Evolutionary conservation across 2,888 invertebrate species (phyloP), one percentile per base, ranked within the genome.

Genomic region (Lepidocyrtinus sp.): DNA sequence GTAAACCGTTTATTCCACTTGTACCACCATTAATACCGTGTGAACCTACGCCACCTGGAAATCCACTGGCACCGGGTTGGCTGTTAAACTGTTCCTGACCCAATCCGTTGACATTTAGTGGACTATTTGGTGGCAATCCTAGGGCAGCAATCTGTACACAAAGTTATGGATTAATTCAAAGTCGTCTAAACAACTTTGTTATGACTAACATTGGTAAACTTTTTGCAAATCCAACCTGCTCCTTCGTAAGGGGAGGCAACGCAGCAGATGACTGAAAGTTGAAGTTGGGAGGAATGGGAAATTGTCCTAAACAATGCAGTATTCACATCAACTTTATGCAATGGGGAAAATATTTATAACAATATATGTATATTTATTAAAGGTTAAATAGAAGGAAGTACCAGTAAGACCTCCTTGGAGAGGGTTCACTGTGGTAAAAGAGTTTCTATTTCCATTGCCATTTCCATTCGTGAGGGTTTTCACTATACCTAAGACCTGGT

Each of bases 401-500:
- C 36, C 36, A 36, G 36, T 36, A 7, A 36, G 12, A 7, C 12
- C 5, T 36, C 36, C 36, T 36, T 45, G 12, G 1, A 64, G 24
- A 9, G 80, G 74, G 55, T 80, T 80, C 19, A 68, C 25, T 2
- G 80, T 75, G 7, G 74, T 80, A 22, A 75, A 75, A 0, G 80
- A 69, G 22, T 64, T 69, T n/a, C 74, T 68, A 45, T 74, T 73
- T 15, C 21, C 2, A 55, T 65, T 67, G 5, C 12, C 26, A 25
- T 75, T 70, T 22, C 63, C 74, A 65, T 80, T 80, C 0, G 74
- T 75, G 7, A 86, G 36, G 1, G 84, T 75, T 25, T 85, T 85
- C 0, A 86, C 86, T 0, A 87, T 76, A 3, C 86, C 86, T 7
- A 86, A 63, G 0, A 87, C 80, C 77, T 87, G 87, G 46, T 81